phyloP scores from a whole-genome alignment of 2,797 vertebrate species.

The Hydrophis major region DNA sequence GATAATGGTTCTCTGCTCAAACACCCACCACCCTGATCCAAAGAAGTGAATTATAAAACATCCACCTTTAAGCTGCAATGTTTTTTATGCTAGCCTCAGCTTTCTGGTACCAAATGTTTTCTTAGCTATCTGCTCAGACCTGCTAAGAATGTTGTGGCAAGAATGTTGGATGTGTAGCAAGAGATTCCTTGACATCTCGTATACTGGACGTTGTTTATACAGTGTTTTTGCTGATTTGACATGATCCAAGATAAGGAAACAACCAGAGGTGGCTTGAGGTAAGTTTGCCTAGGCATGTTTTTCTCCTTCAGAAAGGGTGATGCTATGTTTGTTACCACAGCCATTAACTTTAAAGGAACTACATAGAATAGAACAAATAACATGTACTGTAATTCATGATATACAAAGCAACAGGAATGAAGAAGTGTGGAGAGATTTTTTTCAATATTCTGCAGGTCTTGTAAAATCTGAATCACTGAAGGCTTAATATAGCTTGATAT shows the following conservation, averaged over 20 bases:
- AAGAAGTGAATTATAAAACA: constrained; percentile 50
- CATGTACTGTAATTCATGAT: neutral
- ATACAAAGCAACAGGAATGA: neutral
- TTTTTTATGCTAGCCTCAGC: constrained; percentile 1
- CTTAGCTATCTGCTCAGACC: constrained; percentile 66
- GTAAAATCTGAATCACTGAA: neutral
- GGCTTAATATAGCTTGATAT: neutral
- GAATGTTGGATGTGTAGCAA: constrained; percentile 66
- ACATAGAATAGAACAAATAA: neutral
- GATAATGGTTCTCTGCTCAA: neutral
- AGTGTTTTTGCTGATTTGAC: constrained; percentile 65
- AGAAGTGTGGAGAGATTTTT: neutral
- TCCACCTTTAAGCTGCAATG: constrained; percentile 22
- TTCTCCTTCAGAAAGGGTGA: neutral
- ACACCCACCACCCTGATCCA: neutral
- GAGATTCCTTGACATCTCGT: constrained; percentile 63
- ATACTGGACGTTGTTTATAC: constrained; percentile 55
- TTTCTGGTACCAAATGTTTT: constrained; percentile 15
- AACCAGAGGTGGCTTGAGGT: constrained; percentile 32
- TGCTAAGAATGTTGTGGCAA: constrained; percentile 61
- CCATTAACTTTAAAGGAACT: neutral
- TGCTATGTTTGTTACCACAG: neutral
- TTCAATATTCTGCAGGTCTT: neutral
- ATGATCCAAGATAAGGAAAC: constrained; percentile 51
- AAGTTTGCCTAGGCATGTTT: neutral